phyloP scores from a whole-genome alignment of 2,797 vertebrate species.

The Psittacula derbiana region DNA sequence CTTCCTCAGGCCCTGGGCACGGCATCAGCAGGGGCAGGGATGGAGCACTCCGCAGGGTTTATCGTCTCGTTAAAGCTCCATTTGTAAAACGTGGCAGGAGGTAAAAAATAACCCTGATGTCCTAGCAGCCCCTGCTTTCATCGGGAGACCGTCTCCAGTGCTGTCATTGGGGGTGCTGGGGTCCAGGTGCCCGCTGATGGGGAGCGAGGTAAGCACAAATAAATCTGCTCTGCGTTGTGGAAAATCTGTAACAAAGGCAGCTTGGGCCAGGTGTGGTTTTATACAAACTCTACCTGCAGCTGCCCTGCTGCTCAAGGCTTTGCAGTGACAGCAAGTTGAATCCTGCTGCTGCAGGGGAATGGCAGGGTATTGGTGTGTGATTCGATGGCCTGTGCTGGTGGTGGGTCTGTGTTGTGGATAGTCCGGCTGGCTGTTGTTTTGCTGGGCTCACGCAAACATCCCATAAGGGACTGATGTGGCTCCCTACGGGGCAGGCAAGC shows the following conservation, averaged over 20 bases:
- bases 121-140: background rate
- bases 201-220: background rate
- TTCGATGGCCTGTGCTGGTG: rapidly evolving
- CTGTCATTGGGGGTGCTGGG: background rate
- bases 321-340: background rate
- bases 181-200: background rate
- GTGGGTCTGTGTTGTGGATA: background rate
- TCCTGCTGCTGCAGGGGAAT: background rate
- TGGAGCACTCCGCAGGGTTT: background rate
- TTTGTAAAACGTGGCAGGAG: background rate
- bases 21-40: background rate
- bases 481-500: background rate
- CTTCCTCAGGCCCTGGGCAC: background rate
- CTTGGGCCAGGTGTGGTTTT: background rate
- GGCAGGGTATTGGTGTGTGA: background rate
- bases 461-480: too few relatives aligned
- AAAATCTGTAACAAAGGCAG: background rate
- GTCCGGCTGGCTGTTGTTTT: background rate
- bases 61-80: background rate
- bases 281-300: background rate
- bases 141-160: background rate
- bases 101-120: background rate
- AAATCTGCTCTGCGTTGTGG: background rate
- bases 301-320: background rate
- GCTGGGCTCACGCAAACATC: background rate